Evolutionary conservation across 2,113 vertebrate genomes (phyloP).

Genomic region (Cyprinodon tularosa): DNA sequence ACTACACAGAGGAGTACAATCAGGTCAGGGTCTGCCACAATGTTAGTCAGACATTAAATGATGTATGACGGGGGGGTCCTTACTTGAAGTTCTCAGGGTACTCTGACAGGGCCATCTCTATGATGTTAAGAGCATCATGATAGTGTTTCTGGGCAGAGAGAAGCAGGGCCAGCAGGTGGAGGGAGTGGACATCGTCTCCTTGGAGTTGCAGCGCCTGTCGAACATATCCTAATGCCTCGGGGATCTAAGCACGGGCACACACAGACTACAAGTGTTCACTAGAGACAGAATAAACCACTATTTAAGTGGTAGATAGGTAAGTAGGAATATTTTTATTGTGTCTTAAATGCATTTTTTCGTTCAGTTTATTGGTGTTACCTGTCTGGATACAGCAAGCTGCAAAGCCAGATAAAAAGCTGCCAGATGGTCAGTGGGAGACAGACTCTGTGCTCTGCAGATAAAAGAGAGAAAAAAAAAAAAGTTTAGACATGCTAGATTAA

Average conservation of each 20-base stretch:
- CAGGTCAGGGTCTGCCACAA: neutral
- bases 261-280: slow-evolving; percentile 41
- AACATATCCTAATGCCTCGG: slow-evolving; percentile 95
- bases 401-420: slow-evolving; percentile 95
- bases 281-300: slow-evolving; percentile 20
- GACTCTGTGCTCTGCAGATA: slow-evolving; percentile 88
- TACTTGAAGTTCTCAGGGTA: slow-evolving; percentile 98
- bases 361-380: slow-evolving; percentile 80
- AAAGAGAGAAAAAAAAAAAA: neutral
- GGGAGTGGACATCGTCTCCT: slow-evolving; percentile 94
- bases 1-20: slow-evolving; percentile 67
- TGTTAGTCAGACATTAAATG: neutral
- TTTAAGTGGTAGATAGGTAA: neutral
- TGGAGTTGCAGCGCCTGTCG: slow-evolving; percentile 96
- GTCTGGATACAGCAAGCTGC: slow-evolving; percentile 96
- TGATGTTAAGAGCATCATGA: slow-evolving; percentile 95
- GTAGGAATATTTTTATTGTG: neutral
- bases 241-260: slow-evolving; percentile 84
- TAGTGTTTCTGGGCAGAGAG: slow-evolving; percentile 98
- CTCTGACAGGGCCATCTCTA: slow-evolving; percentile 98
- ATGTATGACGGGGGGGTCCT: slow-evolving; percentile 62
- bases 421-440: slow-evolving; percentile 94
- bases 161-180: slow-evolving; percentile 94
- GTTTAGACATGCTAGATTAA: slow-evolving; percentile 37
- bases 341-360: neutral